phyloP scores from a whole-genome alignment of 2,797 vertebrate species.

The Anguilla anguilla region DNA sequence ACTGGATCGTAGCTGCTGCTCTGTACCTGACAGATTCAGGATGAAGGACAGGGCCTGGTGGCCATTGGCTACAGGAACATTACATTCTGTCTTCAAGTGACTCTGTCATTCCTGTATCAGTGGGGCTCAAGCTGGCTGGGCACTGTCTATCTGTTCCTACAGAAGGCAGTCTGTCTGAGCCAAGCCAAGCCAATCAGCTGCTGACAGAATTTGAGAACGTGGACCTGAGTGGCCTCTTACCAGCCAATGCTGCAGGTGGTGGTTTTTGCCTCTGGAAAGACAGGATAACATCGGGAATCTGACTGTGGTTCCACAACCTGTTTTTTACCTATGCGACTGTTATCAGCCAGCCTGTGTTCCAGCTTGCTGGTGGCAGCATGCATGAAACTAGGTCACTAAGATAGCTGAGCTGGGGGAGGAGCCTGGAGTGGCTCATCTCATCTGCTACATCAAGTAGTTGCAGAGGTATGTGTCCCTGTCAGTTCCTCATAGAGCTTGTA shows the following conservation, averaged over 20 bases:
- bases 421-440: not conserved
- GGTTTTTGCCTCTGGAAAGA: not conserved
- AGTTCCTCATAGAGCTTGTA: not conserved
- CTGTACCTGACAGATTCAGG: constrained; percentile 15
- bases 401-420: not conserved
- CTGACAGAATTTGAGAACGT: not conserved
- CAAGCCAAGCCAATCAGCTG: not conserved
- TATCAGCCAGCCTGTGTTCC: not conserved
- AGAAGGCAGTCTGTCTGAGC: not conserved
- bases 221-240: not conserved
- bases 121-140: not conserved
- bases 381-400: not conserved
- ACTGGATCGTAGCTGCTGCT: not conserved
- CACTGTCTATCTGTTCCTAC: not conserved
- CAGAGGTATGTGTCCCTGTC: not conserved
- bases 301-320: not conserved
- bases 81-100: not conserved
- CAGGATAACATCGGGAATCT: not conserved
- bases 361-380: not conserved
- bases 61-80: not conserved
- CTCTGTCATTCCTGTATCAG: not conserved
- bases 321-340: not conserved
- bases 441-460: not conserved
- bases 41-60: constrained; percentile 6
- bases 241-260: not conserved